These are phyloP conservation scores for Thymelicus sylvestris DNA, from an alignment of 2,888 invertebrate species.

Conservation along the genomic window DNA sequence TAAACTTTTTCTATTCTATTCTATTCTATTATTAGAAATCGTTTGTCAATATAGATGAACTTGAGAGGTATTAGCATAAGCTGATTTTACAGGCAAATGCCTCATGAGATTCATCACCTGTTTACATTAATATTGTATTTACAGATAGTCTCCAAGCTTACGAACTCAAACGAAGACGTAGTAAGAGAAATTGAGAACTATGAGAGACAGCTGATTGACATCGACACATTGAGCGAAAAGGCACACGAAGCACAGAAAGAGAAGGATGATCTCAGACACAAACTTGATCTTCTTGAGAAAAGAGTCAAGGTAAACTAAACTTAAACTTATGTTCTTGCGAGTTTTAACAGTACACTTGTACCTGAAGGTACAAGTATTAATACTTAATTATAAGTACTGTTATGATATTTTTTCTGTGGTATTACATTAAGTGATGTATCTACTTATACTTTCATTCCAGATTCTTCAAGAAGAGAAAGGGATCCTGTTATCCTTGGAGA, in stretches of 20 bases:
- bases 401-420: no score
- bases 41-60: no score
- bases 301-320: slow-evolving; percentile 86
- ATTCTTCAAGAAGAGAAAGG: slow-evolving; percentile 92
- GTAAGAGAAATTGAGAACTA: slow-evolving; percentile 90
- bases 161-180: slow-evolving; percentile 86
- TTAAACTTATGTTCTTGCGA: no score
- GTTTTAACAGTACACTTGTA: no score
- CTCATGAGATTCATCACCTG: neutral
- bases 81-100: no score
- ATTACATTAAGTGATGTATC: no score
- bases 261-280: slow-evolving; percentile 86
- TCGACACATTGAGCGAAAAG: slow-evolving; percentile 89
- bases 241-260: slow-evolving; percentile 89
- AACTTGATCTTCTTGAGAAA: slow-evolving; percentile 88
- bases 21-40: no score
- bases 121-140: slow-evolving; percentile 41
- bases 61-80: no score
- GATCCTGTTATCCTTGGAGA: slow-evolving; percentile 89
- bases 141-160: slow-evolving; percentile 87
- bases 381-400: no score
- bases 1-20: no score
- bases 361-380: no score
- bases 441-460: slow-evolving; percentile 58
- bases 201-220: slow-evolving; percentile 91